phyloP scores from a whole-genome alignment of 2,888 invertebrate genomes.

The Pomacea canaliculata region DNA sequence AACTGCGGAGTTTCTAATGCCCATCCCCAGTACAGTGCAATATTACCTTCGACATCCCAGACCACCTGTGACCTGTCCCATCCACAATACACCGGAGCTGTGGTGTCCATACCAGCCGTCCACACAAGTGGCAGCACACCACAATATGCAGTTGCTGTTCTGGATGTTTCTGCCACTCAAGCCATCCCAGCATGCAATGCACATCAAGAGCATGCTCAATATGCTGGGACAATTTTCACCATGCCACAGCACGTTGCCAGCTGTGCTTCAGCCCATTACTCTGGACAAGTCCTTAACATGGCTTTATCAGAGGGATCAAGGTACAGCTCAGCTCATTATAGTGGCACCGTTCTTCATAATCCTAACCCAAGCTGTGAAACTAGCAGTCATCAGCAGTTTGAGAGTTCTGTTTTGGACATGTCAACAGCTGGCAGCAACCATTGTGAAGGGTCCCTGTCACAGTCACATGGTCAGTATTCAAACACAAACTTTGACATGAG shows the following conservation, averaged over 20 bases:
- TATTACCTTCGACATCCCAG: not conserved
- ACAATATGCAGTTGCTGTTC: slow-evolving; percentile 17
- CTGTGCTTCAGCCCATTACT: slow-evolving; percentile 14
- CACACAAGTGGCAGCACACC: not conserved
- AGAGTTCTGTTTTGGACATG: slow-evolving; percentile 18
- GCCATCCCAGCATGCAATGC: slow-evolving; percentile 10
- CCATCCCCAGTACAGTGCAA: slow-evolving; percentile 9
- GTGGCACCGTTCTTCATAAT: slow-evolving; percentile 8
- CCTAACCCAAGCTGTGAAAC: not conserved
- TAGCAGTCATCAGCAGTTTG: slow-evolving; percentile 9
- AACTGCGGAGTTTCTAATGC: slow-evolving; percentile 16
- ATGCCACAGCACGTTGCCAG: slow-evolving; percentile 7
- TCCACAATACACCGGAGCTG: not conserved
- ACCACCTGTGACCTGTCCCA: not conserved
- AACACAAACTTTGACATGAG: slow-evolving; percentile 16
- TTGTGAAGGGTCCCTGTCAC: slow-evolving; percentile 6
- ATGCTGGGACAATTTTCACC: slow-evolving; percentile 18
- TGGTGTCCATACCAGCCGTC: not conserved
- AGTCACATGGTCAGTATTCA: slow-evolving; percentile 12
- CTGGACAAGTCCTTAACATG: slow-evolving; percentile 15
- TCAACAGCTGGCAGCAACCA: slow-evolving; percentile 12
- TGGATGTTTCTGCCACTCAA: slow-evolving; percentile 12
- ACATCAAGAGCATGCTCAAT: slow-evolving; percentile 12
- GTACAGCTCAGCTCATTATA: slow-evolving; percentile 17
- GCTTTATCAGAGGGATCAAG: slow-evolving; percentile 16